Conservation (phyloP, 2,113 vertebrate species). For the Eudyptes chrysolophus region DNA sequence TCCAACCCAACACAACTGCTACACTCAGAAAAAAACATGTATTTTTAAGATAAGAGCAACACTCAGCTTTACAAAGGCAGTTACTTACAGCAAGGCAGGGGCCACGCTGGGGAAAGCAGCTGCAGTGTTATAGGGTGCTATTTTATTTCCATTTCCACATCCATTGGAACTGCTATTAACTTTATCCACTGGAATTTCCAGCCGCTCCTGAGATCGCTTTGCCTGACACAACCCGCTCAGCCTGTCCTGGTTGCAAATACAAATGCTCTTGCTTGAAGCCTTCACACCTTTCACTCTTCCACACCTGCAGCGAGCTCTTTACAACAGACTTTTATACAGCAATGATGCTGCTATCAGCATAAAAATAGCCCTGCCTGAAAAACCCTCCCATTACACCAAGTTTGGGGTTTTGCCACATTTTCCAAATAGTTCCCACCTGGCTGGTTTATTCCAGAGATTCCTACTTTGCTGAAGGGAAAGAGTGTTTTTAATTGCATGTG, state of each 20-base stretch:
- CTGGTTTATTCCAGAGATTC: not conserved
- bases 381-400: not conserved
- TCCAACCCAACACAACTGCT: not conserved
- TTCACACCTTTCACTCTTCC: constrained; percentile 31
- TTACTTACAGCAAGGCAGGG: not conserved
- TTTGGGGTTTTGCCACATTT: not conserved
- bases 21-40: not conserved
- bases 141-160: constrained; percentile 67
- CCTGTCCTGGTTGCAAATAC: constrained; percentile 15
- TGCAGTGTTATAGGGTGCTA: constrained; percentile 44
- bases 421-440: not conserved
- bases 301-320: not conserved
- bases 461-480: not conserved
- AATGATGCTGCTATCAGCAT: accelerated
- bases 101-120: constrained; percentile 26
- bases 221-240: constrained; percentile 4
- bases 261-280: not conserved
- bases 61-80: not conserved
- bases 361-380: not conserved
- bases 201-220: constrained; percentile 3
- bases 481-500: not conserved
- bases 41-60: not conserved
- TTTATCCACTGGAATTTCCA: constrained; percentile 64
- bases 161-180: constrained; percentile 33
- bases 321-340: not conserved